Conservation (phyloP, 2,113 vertebrate genomes). For the Ia io region DNA sequence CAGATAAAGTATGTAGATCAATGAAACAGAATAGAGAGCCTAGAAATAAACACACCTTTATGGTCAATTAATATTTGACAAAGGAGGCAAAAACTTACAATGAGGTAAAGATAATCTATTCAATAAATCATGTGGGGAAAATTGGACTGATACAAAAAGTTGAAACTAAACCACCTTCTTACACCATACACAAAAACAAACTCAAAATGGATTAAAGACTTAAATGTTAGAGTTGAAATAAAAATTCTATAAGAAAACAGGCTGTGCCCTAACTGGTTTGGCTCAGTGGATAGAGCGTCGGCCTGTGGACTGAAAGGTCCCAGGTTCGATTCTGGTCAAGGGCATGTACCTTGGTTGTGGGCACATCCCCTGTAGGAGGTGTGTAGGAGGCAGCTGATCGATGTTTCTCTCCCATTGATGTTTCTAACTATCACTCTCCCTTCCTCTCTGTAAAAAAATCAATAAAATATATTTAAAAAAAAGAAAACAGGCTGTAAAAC, state of each 20-base stretch:
- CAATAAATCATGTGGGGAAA: neutral
- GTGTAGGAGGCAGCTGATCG: too few species aligned
- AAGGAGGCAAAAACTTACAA: neutral
- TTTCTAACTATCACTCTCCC: too few species aligned
- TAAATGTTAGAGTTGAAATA: neutral
- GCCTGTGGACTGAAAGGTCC: too few species aligned
- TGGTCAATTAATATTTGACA: neutral
- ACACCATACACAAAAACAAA: neutral
- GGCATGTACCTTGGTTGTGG: too few species aligned
- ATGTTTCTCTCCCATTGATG: too few species aligned
- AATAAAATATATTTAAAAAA: too few species aligned
- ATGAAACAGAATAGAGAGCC: neutral
- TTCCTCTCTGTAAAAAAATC: too few species aligned
- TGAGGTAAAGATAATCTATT: neutral
- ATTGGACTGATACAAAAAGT: neutral
- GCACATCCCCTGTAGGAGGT: too few species aligned
- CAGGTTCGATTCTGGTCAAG: too few species aligned
- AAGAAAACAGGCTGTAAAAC: neutral
- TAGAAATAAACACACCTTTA: neutral
- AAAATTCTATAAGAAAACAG: neutral
- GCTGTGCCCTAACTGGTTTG: neutral
- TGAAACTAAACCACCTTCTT: neutral
- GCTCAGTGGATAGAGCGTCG: too few species aligned
- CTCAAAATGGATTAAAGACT: neutral
- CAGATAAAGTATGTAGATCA: neutral